Conservation (phyloP, 2,888 invertebrate genomes). For the Antheraea assamensis region DNA sequence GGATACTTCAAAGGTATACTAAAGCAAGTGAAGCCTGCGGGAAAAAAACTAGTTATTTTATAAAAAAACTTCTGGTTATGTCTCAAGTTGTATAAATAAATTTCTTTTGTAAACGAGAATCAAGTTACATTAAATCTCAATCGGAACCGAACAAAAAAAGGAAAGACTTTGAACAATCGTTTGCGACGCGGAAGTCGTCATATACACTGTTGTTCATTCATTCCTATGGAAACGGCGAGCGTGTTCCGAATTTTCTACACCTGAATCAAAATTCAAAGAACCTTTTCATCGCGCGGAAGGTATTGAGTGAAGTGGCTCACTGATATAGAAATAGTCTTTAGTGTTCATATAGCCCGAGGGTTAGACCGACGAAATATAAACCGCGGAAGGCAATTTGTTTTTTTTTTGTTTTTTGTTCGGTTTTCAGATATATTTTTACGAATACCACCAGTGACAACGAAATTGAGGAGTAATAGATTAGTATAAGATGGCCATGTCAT, state of each 20-base stretch:
- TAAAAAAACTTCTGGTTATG: not conserved
- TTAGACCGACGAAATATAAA: not conserved
- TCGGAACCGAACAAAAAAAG: not conserved
- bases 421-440: not conserved
- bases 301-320: slow-evolving; percentile 2
- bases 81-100: not conserved
- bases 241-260: slow-evolving; percentile 13
- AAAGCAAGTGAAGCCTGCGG: too few species aligned
- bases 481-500: too few species aligned
- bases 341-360: not conserved
- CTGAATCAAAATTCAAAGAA: slow-evolving; percentile 16
- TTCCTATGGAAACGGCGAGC: slow-evolving; percentile 6
- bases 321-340: slow-evolving; percentile 10
- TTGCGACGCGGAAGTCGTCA: slow-evolving; percentile 8
- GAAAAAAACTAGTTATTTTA: too few species aligned
- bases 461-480: too few species aligned
- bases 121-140: not conserved
- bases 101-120: not conserved
- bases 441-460: too few species aligned
- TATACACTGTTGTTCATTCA: slow-evolving; percentile 4
- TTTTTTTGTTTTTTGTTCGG: not conserved
- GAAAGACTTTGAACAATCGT: not conserved
- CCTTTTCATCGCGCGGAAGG: slow-evolving; percentile 6
- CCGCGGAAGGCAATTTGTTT: not conserved
- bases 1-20: too few species aligned